Percentiles rank a stretch among this genome's conserved stretches.
Conservation (phyloP, 2,797 vertebrate genomes). For the Periparus ater region DNA sequence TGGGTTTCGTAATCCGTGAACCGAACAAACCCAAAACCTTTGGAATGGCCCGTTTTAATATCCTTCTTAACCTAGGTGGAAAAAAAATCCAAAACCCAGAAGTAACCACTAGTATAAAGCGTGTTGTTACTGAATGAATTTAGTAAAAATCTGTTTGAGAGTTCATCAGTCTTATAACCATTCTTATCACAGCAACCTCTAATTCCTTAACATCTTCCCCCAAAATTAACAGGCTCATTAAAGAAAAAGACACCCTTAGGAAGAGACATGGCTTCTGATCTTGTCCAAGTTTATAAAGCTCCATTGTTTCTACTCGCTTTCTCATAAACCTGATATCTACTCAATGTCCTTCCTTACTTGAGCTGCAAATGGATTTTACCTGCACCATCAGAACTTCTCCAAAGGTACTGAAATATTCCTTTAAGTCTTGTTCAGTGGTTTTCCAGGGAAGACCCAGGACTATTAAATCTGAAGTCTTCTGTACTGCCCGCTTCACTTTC, state of each 20-base stretch:
- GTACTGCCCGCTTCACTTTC: constrained; percentile 95
- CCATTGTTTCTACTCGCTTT: not conserved
- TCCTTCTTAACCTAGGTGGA: constrained; percentile 91
- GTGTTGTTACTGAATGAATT: not conserved
- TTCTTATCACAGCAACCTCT: not conserved
- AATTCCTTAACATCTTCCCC: not conserved
- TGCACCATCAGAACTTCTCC: constrained; percentile 99
- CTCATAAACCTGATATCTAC: not conserved
- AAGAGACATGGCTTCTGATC: not conserved
- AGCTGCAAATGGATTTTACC: constrained; percentile 75
- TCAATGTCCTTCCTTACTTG: not conserved
- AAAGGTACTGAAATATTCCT: constrained; percentile 96
- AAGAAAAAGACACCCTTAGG: not conserved
- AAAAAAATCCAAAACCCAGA: not conserved
- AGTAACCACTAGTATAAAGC: fast-evolving
- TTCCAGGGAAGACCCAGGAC: constrained; percentile 97
- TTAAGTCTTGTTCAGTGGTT: constrained; percentile 96
- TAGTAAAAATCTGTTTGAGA: not conserved
- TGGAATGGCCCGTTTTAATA: constrained; percentile 95
- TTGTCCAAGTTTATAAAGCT: fast-evolving
- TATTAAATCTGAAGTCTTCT: constrained; percentile 97
- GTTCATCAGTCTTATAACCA: not conserved
- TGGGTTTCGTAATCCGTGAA: constrained; percentile 99
- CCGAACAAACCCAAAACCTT: constrained; percentile 97
- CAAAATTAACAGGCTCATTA: not conserved